Evolutionary conservation across 2,113 vertebrate species (phyloP).

Genomic region (human): GRCh38 chr16:51197001-51197500

Average conservation of each 20-base stretch:
- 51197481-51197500: slow-evolving; percentile 64
- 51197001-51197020: not conserved
- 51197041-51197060: not conserved
- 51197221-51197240: not conserved
- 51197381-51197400: slow-evolving; percentile 12
- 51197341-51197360: not conserved
- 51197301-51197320: not conserved
- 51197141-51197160: not conserved
- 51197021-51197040: not conserved
- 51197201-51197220: not conserved
- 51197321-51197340: not conserved
- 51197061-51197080: accelerated
- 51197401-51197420: too few relatives aligned
- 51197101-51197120: not conserved
- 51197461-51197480: slow-evolving; percentile 56
- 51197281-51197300: not conserved
- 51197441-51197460: not conserved
- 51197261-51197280: not conserved
- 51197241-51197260: not conserved
- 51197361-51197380: not conserved
- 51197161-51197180: not conserved
- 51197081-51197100: not conserved
- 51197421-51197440: not conserved
- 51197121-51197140: not conserved
- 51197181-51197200: not conserved